Conservation (phyloP, 1,140 invertebrate species). For the Drosophila ironensis region DNA sequence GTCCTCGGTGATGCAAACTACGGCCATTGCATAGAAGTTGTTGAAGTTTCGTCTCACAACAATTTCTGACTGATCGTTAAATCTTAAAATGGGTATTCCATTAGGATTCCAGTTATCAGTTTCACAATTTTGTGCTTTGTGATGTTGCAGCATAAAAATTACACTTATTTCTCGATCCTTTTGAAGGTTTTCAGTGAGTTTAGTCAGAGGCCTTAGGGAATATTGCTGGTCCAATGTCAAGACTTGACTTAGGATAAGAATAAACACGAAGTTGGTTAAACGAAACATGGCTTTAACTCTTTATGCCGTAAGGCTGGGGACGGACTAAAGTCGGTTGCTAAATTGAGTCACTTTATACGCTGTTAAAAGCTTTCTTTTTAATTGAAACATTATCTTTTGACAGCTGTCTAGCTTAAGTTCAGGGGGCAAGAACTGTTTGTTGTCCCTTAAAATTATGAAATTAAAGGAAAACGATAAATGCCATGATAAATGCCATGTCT, state of each 20-base stretch:
- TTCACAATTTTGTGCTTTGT: not conserved
- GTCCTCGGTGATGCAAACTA: conserved; percentile 24
- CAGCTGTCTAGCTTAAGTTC: not conserved
- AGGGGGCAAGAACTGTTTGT: too few species aligned
- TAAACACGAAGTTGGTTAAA: too few species aligned
- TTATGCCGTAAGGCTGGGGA: not conserved
- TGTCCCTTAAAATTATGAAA: too few species aligned
- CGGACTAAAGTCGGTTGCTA: not conserved
- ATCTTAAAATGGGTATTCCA: conserved; percentile 5
- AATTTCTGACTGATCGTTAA: not conserved
- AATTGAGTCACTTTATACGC: not conserved
- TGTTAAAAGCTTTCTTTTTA: not conserved
- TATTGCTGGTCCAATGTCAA: not conserved
- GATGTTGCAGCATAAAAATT: conserved; percentile 1
- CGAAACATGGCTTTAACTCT: too few species aligned
- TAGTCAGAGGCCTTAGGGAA: not conserved
- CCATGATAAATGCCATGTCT: too few species aligned
- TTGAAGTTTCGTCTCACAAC: not conserved
- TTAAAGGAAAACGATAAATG: too few species aligned
- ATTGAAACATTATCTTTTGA: not conserved
- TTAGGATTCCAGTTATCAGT: not conserved
- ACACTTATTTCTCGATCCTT: not conserved
- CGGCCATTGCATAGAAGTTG: not conserved
- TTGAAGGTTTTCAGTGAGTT: not conserved
- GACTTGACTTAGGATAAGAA: not conserved